Evolutionary conservation across 2,797 vertebrate genomes (phyloP).

Genomic region (Erithacus rubecula): DNA sequence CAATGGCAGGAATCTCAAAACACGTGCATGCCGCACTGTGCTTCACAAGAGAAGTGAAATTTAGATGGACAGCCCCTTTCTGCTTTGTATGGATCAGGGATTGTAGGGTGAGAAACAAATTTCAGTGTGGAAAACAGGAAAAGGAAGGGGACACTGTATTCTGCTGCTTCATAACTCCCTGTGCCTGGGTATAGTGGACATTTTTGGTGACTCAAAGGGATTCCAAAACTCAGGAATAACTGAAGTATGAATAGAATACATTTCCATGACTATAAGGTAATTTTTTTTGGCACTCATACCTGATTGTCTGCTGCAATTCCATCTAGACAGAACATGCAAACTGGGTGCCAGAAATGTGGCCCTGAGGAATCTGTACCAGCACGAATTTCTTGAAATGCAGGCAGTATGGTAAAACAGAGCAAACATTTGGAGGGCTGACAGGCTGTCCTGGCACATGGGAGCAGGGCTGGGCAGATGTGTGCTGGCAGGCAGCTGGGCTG

Average conservation of each 20-base stretch:
- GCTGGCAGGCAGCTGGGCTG: not conserved
- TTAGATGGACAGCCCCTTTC: not conserved
- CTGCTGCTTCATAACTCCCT: not conserved
- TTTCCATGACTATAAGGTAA: not conserved
- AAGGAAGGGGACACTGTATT: not conserved
- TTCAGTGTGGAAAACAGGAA: not conserved
- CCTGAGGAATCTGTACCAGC: not conserved
- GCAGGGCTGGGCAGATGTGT: not conserved
- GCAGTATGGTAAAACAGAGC: not conserved
- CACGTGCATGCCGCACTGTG: fast-evolving
- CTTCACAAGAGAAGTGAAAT: not conserved
- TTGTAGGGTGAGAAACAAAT: not conserved
- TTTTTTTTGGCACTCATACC: not conserved
- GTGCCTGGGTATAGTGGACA: fast-evolving
- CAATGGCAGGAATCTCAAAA: not conserved
- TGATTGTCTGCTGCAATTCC: not conserved
- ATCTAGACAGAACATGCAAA: not conserved
- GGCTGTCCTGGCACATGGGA: not conserved
- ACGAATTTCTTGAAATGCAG: not conserved
- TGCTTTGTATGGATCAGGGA: not conserved
- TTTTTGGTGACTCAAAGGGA: not conserved
- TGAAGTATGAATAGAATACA: not conserved
- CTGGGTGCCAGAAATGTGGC: not conserved
- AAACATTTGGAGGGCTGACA: not conserved
- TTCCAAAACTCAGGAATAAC: not conserved